phyloP scores from a whole-genome alignment of 2,113 vertebrate genomes.

The Chloropsis cyanopogon region DNA sequence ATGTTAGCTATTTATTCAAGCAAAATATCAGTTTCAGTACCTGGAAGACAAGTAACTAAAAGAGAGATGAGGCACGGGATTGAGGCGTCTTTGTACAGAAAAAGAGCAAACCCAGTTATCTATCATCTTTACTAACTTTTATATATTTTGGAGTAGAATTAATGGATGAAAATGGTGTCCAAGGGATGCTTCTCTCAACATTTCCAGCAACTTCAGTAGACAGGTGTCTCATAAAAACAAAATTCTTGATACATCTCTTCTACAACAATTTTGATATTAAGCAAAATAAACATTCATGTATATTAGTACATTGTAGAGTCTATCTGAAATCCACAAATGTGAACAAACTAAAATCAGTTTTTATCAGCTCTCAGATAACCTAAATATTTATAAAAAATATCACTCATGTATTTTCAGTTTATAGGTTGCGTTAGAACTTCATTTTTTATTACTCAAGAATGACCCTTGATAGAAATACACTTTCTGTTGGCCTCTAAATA shows the following conservation, averaged over 20 bases:
- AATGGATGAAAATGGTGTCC: neutral
- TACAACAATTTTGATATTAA: neutral
- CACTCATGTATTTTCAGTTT: neutral
- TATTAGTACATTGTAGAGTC: neutral
- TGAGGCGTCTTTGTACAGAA: neutral
- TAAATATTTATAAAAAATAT: neutral
- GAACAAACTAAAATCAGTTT: neutral
- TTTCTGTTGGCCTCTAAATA: neutral
- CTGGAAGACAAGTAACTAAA: neutral
- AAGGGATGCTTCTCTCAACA: neutral
- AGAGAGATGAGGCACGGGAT: neutral
- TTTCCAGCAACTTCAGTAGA: neutral
- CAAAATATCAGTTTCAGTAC: neutral
- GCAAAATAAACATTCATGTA: neutral
- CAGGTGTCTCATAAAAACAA: neutral
- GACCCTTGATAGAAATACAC: neutral
- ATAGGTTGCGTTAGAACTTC: neutral
- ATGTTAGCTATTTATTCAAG: constrained; percentile 10
- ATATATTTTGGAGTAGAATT: neutral
- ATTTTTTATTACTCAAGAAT: neutral
- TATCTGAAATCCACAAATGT: neutral
- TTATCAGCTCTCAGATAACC: neutral
- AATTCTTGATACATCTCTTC: neutral
- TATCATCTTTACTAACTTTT: neutral
- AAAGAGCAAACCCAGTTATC: neutral